Conservation (phyloP, 1,140 invertebrate genomes). For the Procambarus clarkii region DNA sequence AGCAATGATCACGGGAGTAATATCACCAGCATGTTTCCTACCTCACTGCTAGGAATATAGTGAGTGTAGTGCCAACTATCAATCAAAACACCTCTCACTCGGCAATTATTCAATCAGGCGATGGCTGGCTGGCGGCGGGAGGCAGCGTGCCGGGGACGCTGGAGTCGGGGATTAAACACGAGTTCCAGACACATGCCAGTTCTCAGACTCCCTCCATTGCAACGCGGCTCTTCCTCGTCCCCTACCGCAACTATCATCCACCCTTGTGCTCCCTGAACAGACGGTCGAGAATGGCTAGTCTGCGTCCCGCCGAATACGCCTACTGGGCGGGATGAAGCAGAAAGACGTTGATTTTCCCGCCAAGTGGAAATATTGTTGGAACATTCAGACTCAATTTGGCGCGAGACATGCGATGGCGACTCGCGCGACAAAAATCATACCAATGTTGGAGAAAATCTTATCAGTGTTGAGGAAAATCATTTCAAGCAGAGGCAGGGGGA, state of each 20-base stretch:
- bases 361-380: conserved; percentile 70
- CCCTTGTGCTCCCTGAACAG: not conserved
- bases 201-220: conserved; percentile 47
- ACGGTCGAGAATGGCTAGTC: not conserved
- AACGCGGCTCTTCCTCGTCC: not conserved
- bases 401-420: conserved; percentile 65
- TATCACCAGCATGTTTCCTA: not conserved
- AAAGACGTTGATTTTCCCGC: conserved; percentile 70
- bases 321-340: conserved; percentile 9
- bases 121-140: conserved; percentile 26
- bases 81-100: conserved; percentile 52
- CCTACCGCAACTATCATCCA: not conserved
- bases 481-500: not conserved
- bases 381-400: conserved; percentile 69
- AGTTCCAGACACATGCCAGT: conserved; percentile 62
- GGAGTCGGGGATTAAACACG: conserved; percentile 55
- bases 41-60: not conserved
- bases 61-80: conserved; percentile 24
- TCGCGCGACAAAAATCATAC: conserved; percentile 56
- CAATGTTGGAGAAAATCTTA: conserved; percentile 53
- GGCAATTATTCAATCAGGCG: conserved; percentile 63
- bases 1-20: too few species aligned
- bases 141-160: not conserved
- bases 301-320: not conserved
- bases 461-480: conserved; percentile 41